Evolutionary conservation across 2,113 vertebrate genomes (phyloP).

Genomic region (Epinephelus moara): DNA sequence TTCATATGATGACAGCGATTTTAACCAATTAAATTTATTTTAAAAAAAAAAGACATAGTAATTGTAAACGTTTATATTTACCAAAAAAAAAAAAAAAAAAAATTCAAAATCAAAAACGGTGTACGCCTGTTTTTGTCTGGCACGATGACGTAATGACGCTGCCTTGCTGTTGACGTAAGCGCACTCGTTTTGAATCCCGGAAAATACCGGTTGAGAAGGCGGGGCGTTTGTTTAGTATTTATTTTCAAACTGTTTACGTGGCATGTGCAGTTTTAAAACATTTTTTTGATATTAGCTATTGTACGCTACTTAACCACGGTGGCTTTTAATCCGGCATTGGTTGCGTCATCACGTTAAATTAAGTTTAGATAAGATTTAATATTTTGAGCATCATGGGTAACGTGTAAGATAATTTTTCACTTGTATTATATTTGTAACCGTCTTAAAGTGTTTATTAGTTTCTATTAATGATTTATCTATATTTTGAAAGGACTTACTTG

Average conservation of each 20-base stretch:
- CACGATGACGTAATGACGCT: conserved; percentile 52
- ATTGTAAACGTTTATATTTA: background rate
- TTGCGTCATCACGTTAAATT: background rate
- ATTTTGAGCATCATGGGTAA: background rate
- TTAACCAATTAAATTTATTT: background rate
- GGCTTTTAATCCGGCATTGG: rapidly evolving
- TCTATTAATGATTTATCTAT: rapidly evolving
- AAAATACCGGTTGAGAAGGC: background rate
- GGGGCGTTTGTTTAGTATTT: background rate
- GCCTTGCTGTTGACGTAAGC: background rate
- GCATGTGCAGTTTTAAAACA: background rate
- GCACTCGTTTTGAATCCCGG: background rate
- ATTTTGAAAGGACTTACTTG: background rate
- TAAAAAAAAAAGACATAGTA: no score
- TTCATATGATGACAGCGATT: background rate
- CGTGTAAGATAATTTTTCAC: background rate
- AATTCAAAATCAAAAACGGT: conserved; percentile 69
- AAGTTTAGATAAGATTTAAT: background rate
- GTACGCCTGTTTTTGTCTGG: conserved; percentile 51
- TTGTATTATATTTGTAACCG: background rate
- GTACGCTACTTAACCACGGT: rapidly evolving
- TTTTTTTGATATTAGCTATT: background rate
- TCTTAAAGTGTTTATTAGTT: no score
- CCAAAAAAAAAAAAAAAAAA: background rate
- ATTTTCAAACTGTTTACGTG: background rate